Conservation (phyloP, 2,113 vertebrate genomes). For the Zapornia atra region DNA sequence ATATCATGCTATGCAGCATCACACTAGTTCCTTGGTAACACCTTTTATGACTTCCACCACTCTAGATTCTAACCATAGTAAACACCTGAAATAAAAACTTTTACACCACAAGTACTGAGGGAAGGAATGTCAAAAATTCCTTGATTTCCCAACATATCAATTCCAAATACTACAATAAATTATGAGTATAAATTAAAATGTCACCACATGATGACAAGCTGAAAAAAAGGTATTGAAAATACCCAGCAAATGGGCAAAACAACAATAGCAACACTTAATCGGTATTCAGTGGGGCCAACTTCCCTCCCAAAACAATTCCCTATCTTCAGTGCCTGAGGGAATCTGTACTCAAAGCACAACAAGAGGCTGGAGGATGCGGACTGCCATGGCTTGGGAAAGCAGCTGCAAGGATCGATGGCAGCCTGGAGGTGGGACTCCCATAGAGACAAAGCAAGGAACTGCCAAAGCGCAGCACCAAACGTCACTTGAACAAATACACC, state of each 20-base stretch:
- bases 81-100: neutral
- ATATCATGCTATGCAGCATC: neutral
- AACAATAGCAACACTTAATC: neutral
- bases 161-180: neutral
- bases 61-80: neutral
- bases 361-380: neutral
- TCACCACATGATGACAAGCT: neutral
- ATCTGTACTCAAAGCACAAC: neutral
- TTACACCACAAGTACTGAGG: too few species aligned
- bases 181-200: neutral
- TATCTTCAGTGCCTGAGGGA: neutral
- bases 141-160: neutral
- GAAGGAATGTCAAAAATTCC: neutral
- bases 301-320: neutral
- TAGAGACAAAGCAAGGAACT: neutral
- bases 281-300: neutral
- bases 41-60: neutral
- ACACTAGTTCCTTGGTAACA: neutral
- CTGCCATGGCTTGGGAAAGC: neutral
- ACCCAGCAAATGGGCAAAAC: neutral
- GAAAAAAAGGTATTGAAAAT: neutral
- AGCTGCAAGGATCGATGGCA: neutral
- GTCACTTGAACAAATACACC: neutral
- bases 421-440: neutral
- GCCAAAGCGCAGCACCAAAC: neutral